phyloP scores from a whole-genome alignment of 2,113 vertebrate genomes.

The Spheniscus mendiculus region DNA sequence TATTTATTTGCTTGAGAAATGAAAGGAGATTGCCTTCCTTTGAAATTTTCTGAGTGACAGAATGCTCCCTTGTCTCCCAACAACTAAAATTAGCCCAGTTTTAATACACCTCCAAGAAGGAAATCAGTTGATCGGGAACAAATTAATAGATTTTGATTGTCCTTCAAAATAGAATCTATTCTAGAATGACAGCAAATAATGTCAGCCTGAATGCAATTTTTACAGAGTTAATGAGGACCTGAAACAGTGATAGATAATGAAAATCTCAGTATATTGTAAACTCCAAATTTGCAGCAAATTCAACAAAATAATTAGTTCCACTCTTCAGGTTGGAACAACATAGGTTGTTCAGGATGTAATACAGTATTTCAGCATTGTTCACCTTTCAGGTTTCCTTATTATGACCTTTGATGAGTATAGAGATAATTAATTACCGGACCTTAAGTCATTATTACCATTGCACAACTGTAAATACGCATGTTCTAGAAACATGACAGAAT shows the following conservation, averaged over 20 bases:
- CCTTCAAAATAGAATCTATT: not conserved
- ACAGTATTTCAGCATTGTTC: not conserved
- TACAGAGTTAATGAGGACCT: not conserved
- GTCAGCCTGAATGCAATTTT: not conserved
- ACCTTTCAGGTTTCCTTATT: not conserved
- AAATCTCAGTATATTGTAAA: not conserved
- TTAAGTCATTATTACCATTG: not conserved
- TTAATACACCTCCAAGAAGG: not conserved
- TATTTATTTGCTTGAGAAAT: not conserved
- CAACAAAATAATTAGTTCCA: not conserved
- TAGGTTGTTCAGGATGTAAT: not conserved
- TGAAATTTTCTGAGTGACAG: not conserved
- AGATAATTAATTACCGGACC: not conserved
- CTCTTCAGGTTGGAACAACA: no score
- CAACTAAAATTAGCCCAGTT: not conserved
- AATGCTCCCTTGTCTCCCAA: not conserved
- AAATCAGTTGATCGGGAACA: not conserved
- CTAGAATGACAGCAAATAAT: not conserved
- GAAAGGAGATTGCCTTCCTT: not conserved
- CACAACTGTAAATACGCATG: not conserved
- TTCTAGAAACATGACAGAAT: not conserved
- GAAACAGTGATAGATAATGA: not conserved
- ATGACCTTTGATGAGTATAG: not conserved
- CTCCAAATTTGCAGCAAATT: not conserved
- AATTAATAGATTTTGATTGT: not conserved